Base-by-base conservation (phyloP, 2,888 invertebrate genomes). In the Drosophila infuscata region DNA sequence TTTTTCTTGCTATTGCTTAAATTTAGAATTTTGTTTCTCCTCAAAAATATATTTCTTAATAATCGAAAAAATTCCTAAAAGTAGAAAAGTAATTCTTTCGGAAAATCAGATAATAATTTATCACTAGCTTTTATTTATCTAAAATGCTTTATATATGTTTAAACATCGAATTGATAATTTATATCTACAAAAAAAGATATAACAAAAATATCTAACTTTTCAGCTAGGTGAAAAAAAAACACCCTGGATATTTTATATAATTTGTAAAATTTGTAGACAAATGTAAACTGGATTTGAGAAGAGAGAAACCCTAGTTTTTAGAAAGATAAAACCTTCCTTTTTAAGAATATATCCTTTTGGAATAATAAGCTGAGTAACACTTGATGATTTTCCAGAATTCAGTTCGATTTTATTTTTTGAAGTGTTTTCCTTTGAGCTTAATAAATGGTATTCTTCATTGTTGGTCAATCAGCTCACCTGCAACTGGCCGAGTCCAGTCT, bases 401-500 rank as follows among this genome's bases (percentile, higher is more conserved):
- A 12, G 3, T 3, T 43, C 6, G 12, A n/a, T 29, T 8, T 20
- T 25, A 3, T 17, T 29, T 29, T 29, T 49, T 2, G 6, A 29
- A 9, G 17, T 29, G 29, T 17, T 35, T 59, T 35, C 3, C 29
- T 4, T 29, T 32, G 33, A n/a, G 25, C 6, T 41, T 15, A 1
- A 11, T 32, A 58, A 17, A 12, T 29, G 3, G 20, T 17, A 35
- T 58, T 48, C 35, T 46, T 12, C 17, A 29, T 17, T 25, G 51
- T 29, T 33, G 65, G 65, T 64, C 64, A 59, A 59, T 59, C 64
- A 25, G 64, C 35, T 59, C 35, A 41, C n/a, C 38, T 49, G 60
- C 70, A 70, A 70, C 61, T 70, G 69, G 3, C 4, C 30, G 35
- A 35, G 78, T 67, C 54, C 78, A 63, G 74, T 51, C 38, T 6